Evolutionary conservation across 35 echinoderm and acorn worm species (phyloP).

Genomic region (Eucidaris tribuloides): DNA sequence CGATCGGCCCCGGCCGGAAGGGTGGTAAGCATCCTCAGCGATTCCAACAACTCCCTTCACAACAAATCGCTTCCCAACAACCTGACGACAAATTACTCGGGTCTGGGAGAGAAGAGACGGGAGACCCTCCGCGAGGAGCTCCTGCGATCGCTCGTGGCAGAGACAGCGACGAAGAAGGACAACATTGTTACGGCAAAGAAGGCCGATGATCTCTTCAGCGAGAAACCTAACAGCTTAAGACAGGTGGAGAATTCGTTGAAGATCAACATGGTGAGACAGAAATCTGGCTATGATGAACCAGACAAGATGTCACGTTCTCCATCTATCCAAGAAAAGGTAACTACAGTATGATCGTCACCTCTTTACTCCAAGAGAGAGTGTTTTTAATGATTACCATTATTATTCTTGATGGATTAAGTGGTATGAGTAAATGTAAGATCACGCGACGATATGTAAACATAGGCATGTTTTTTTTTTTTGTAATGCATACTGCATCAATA

Average conservation of each 20-base stretch:
- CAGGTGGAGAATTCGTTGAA: slow-evolving; percentile 20
- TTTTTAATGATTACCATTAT: too few species aligned
- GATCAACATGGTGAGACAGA: background rate
- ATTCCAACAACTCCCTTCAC: slow-evolving; percentile 7
- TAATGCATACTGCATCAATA: too few species aligned
- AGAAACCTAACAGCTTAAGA: background rate
- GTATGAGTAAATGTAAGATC: too few species aligned
- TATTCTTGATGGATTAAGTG: too few species aligned
- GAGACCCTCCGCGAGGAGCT: slow-evolving; percentile 39
- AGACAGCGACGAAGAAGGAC: slow-evolving; percentile 2
- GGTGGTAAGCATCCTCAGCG: slow-evolving; percentile 8
- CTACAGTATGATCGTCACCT: too few species aligned
- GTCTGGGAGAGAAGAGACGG: background rate
- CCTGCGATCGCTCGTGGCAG: slow-evolving; percentile 14
- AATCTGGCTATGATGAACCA: slow-evolving; percentile 17
- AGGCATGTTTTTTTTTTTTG: too few species aligned
- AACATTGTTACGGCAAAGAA: background rate
- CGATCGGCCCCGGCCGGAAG: slow-evolving; percentile 30
- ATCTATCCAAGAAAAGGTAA: background rate
- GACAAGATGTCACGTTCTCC: background rate
- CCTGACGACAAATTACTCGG: background rate
- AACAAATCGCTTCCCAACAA: background rate
- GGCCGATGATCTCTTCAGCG: background rate
- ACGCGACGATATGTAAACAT: too few species aligned
- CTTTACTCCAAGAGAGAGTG: too few species aligned